Conservation (phyloP, 2,113 vertebrate genomes). For the Pluvianellus socialis region DNA sequence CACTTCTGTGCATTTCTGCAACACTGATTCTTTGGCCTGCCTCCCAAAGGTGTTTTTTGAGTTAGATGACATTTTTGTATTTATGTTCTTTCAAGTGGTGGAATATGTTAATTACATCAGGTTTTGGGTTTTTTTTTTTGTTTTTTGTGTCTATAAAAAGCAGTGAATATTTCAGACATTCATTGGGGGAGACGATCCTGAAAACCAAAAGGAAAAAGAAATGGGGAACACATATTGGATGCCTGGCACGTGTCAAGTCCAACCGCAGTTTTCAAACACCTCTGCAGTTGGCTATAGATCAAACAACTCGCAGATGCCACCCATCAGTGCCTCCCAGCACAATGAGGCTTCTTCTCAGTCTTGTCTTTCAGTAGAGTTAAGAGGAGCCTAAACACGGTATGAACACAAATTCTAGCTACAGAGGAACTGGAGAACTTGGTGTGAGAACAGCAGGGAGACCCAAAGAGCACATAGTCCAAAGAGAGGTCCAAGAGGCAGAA, state of each 20-base stretch:
- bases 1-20: background rate
- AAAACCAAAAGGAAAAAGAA: background rate
- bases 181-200: background rate
- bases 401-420: background rate
- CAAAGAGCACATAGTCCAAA: background rate
- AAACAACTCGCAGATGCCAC: background rate
- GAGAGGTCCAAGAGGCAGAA: background rate
- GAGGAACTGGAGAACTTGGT: background rate
- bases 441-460: background rate
- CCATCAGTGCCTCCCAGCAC: background rate
- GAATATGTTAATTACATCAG: background rate
- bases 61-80: background rate
- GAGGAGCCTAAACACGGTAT: background rate
- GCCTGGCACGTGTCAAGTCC: background rate
- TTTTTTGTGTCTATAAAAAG: background rate
- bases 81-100: background rate
- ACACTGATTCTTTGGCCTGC: background rate
- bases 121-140: background rate
- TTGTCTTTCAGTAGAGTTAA: background rate
- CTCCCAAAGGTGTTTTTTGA: background rate
- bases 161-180: background rate
- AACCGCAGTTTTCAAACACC: background rate
- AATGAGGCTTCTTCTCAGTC: background rate
- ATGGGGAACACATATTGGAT: background rate
- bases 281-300: slow-evolving; percentile 17